Evolutionary conservation across 2,797 vertebrate genomes (phyloP).

Genomic region (Macroramphosus scolopax): DNA sequence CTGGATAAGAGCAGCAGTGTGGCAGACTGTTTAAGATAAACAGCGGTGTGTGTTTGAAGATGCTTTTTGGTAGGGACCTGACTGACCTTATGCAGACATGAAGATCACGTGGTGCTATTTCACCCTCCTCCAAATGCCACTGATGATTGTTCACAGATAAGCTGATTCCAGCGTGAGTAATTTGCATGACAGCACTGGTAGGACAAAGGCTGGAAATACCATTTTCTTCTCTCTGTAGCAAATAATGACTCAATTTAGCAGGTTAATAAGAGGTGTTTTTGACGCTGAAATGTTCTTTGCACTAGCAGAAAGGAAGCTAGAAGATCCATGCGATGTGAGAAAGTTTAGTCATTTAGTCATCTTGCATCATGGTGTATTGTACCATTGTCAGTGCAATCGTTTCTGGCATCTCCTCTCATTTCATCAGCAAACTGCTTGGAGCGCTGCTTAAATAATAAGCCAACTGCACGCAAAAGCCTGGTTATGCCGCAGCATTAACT

Average conservation of each 20-base stretch:
- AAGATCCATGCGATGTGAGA: slow-evolving; percentile 24
- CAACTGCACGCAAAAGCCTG: slow-evolving; percentile 61
- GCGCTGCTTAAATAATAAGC: slow-evolving; percentile 65
- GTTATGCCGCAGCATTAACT: slow-evolving; percentile 52
- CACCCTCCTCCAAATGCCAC: slow-evolving; percentile 61
- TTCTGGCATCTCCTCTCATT: slow-evolving; percentile 58
- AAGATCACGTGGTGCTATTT: slow-evolving; percentile 59
- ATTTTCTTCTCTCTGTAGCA: slow-evolving; percentile 23
- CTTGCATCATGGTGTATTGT: slow-evolving; percentile 53
- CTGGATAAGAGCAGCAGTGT: slow-evolving; percentile 34
- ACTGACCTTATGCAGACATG: slow-evolving; percentile 58
- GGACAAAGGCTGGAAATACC: slow-evolving; percentile 51
- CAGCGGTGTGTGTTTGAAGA: slow-evolving; percentile 49
- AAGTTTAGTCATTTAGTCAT: slow-evolving; percentile 56
- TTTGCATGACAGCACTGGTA: slow-evolving; percentile 63
- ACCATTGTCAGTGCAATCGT: slow-evolving; percentile 49
- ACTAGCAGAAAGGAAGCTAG: slow-evolving; percentile 16
- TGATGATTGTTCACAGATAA: slow-evolving; percentile 65
- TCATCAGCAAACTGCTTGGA: slow-evolving; percentile 64
- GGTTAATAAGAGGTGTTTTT: slow-evolving; percentile 38
- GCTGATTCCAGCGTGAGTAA: slow-evolving; percentile 41
- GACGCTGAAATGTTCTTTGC: slow-evolving; percentile 22
- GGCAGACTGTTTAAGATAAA: slow-evolving; percentile 56
- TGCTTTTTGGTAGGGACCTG: slow-evolving; percentile 33
- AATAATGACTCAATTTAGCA: slow-evolving; percentile 28